phyloP scores from a whole-genome alignment of 2,113 vertebrate species.

The Heterochromis multidens region DNA sequence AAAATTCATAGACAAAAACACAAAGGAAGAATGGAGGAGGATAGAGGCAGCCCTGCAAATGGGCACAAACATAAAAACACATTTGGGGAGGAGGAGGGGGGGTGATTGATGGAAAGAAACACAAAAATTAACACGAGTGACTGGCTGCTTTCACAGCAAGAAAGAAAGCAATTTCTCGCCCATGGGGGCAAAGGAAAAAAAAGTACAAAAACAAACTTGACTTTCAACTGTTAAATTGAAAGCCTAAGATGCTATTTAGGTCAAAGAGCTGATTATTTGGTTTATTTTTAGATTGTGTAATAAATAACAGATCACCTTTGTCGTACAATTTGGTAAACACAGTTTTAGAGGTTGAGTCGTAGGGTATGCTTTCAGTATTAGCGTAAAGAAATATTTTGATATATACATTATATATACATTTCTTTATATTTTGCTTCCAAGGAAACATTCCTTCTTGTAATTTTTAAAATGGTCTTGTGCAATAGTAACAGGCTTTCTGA shows the following conservation, averaged over 20 bases:
- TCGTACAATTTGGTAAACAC: not conserved
- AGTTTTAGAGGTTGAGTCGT: not conserved
- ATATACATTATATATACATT: not conserved
- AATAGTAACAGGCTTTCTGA: not conserved
- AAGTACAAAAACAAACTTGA: conserved; percentile 2
- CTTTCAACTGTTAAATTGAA: conserved; percentile 5
- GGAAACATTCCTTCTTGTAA: not conserved
- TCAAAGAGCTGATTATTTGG: not conserved
- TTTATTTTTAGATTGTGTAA: not conserved
- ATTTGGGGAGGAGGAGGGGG: not conserved
- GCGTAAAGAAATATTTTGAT: not conserved
- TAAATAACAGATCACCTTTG: not conserved
- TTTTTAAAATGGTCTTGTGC: not conserved
- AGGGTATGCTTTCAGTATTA: not conserved
- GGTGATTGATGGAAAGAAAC: conserved; percentile 47
- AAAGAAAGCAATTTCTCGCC: conserved; percentile 36
- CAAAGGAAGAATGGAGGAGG: conserved; percentile 53
- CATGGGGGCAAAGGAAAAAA: not conserved
- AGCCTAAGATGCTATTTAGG: not conserved
- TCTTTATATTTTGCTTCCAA: not conserved
- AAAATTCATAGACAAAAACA: conserved; percentile 56
- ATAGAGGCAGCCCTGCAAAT: conserved; percentile 45
- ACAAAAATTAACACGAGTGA: conserved; percentile 53
- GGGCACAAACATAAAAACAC: conserved; percentile 44
- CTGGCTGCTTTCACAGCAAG: conserved; percentile 48